Evolutionary conservation across 2,797 vertebrate species (phyloP).

Genomic region (Alca torda): DNA sequence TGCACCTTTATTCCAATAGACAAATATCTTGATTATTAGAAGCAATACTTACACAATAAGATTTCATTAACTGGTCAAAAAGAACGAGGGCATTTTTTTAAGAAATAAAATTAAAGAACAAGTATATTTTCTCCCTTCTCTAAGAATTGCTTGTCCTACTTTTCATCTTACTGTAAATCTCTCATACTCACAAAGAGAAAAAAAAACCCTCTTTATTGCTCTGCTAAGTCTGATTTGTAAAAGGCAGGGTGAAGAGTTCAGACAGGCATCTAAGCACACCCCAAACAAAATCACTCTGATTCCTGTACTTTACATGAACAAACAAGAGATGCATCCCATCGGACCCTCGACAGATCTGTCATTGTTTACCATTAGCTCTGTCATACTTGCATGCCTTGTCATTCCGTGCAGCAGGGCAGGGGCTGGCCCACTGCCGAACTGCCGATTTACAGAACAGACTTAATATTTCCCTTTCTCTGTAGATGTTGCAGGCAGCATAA

Average conservation of each 20-base stretch:
- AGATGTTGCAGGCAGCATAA: constrained; percentile 63
- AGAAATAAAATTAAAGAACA: background rate
- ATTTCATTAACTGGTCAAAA: background rate
- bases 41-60: background rate
- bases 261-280: constrained; percentile 55
- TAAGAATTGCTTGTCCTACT: background rate
- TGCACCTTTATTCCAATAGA: background rate
- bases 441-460: constrained; percentile 33
- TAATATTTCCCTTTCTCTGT: background rate
- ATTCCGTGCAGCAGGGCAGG: constrained; percentile 38
- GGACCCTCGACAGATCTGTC: constrained; percentile 65
- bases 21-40: background rate
- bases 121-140: background rate
- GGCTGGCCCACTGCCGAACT: constrained; percentile 42
- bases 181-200: constrained; percentile 12
- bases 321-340: constrained; percentile 56
- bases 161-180: constrained; percentile 35
- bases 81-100: background rate
- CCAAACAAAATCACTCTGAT: constrained; percentile 66
- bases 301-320: constrained; percentile 15
- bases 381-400: constrained; percentile 70
- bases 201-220: constrained; percentile 13
- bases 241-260: constrained; percentile 74
- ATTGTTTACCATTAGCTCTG: constrained; percentile 73
- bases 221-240: constrained; percentile 64